These are phyloP conservation scores for Heliconius nattereri DNA, from an alignment of 1,140 invertebrate genomes.

Conservation along the genomic window DNA sequence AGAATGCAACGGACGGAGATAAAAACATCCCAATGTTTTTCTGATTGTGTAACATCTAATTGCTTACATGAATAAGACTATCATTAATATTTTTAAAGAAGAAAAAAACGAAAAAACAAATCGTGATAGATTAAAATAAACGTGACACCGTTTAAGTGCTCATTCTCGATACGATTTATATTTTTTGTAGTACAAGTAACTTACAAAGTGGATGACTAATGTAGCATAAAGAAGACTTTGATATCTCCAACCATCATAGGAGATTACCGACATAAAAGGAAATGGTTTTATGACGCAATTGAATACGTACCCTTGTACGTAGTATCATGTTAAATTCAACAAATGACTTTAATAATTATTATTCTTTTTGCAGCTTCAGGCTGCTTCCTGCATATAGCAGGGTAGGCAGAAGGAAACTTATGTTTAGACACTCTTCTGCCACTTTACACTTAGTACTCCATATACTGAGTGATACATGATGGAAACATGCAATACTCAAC, in stretches of 20 bases:
- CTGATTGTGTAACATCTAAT: neutral
- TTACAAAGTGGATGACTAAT: conserved; percentile 2
- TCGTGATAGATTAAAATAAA: conserved; percentile 1
- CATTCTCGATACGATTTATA: neutral
- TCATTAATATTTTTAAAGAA: neutral
- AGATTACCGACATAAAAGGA: conserved; percentile 15
- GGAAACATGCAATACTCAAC: too few species aligned
- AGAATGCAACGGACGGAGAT: too few species aligned
- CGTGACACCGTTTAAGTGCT: neutral
- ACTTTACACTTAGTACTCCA: too few species aligned
- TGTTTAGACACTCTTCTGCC: neutral
- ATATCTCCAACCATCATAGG: conserved; percentile 3
- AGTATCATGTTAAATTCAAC: neutral
- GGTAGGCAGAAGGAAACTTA: neutral
- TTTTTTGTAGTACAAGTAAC: neutral
- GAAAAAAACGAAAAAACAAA: neutral
- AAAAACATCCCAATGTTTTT: too few species aligned
- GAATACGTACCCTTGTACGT: neutral
- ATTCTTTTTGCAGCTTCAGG: neutral
- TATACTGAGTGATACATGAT: too few species aligned
- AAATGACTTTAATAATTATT: neutral
- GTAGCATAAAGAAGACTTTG: conserved; percentile 12
- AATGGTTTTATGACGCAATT: conserved; percentile 10
- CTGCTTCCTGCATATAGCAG: neutral
- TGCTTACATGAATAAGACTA: neutral